Evolutionary conservation across 2,113 vertebrate genomes (phyloP).

Genomic region (Sylvietta virens): DNA sequence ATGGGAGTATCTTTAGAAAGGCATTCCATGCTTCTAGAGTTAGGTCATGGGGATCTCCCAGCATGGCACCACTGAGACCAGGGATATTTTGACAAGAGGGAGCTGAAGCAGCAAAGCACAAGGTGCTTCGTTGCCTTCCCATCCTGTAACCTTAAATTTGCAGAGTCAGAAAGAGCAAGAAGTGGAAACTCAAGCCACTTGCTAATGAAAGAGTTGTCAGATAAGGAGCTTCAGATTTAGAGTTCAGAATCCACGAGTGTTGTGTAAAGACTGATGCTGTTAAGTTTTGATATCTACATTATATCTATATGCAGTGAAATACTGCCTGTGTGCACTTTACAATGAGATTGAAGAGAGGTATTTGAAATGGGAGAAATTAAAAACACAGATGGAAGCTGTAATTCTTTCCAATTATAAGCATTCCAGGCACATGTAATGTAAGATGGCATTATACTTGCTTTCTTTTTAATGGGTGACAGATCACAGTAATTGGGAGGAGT

Average conservation of each 20-base stretch:
- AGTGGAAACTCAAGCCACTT: background rate
- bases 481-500: slow-evolving; percentile 21
- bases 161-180: background rate
- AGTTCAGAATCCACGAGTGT: background rate
- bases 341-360: slow-evolving; percentile 36
- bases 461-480: slow-evolving; percentile 54
- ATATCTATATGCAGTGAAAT: slow-evolving; percentile 24
- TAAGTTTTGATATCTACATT: background rate
- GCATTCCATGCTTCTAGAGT: background rate
- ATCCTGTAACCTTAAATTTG: accelerated
- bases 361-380: slow-evolving; percentile 57
- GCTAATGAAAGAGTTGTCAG: background rate
- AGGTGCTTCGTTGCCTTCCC: background rate
- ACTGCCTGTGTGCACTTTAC: background rate
- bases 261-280: background rate
- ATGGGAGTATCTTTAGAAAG: background rate
- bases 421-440: slow-evolving; percentile 38
- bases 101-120: background rate
- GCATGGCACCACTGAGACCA: background rate
- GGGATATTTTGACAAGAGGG: background rate
- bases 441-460: slow-evolving; percentile 19
- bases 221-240: slow-evolving; percentile 14
- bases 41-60: background rate
- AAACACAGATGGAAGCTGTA: slow-evolving; percentile 64
- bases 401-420: slow-evolving; percentile 55